These are phyloP conservation scores for Dendroctonus valens DNA, from an alignment of 1,140 invertebrate species.

Conservation along the genomic window DNA sequence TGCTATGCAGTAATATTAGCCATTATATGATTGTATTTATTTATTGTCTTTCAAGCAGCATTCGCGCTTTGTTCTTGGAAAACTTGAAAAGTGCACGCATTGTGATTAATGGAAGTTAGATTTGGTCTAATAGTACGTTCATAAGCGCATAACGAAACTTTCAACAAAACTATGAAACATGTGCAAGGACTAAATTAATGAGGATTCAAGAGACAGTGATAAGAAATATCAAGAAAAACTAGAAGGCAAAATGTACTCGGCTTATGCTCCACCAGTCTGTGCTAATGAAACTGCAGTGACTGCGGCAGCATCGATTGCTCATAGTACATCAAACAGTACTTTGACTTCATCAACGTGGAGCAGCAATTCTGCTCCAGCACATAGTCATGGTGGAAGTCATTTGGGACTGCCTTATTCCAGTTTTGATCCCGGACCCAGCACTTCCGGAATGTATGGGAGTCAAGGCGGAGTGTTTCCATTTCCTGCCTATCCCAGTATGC, in stretches of 20 bases:
- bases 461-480: slow-evolving; percentile 42
- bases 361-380: slow-evolving; percentile 25
- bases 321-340: slow-evolving; percentile 2
- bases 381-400: slow-evolving; percentile 20
- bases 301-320: not conserved
- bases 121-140: too few relatives aligned
- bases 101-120: too few relatives aligned
- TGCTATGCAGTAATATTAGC: slow-evolving; percentile 17
- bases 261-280: slow-evolving; percentile 16
- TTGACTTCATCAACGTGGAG: slow-evolving; percentile 21
- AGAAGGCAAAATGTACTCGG: slow-evolving; percentile 16
- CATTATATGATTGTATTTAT: not conserved
- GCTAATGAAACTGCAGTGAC: not conserved
- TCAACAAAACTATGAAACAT: too few relatives aligned
- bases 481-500: slow-evolving; percentile 40
- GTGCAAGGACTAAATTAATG: too few relatives aligned
- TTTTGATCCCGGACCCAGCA: slow-evolving; percentile 40
- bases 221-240: too few relatives aligned
- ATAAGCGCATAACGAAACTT: too few relatives aligned
- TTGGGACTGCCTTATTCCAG: slow-evolving; percentile 34
- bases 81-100: too few relatives aligned
- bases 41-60: not conserved
- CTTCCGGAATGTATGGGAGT: slow-evolving; percentile 38
- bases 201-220: too few relatives aligned
- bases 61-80: too few relatives aligned